phyloP scores from a whole-genome alignment of 2,797 vertebrate genomes.

The Clarias pachynema region DNA sequence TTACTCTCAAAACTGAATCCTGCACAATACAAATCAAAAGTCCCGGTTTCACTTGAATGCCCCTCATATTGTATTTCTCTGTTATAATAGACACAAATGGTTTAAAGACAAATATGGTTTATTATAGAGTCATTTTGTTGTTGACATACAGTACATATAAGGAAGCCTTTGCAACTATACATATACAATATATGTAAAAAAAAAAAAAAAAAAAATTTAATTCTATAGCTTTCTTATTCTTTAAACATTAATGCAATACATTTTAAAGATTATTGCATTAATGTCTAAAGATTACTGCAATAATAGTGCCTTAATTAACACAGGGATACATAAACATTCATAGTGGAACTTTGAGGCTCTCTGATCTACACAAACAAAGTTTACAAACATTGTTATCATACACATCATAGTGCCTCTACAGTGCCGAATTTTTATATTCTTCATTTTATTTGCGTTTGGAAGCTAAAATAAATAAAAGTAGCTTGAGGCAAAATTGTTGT shows the following conservation, averaged over 20 bases:
- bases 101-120: slow-evolving; percentile 73
- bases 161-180: slow-evolving; percentile 60
- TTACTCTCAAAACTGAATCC: no score
- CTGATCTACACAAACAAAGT: slow-evolving; percentile 32
- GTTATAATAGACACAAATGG: slow-evolving; percentile 41
- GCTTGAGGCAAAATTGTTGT: background rate
- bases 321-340: slow-evolving; percentile 43
- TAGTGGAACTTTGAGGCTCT: slow-evolving; percentile 28
- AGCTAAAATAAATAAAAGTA: slow-evolving; percentile 4
- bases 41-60: no score
- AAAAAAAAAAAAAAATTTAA: slow-evolving; percentile 49
- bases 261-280: background rate
- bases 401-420: background rate
- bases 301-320: background rate
- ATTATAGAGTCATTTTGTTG: slow-evolving; percentile 70
- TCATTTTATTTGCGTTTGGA: slow-evolving; percentile 1
- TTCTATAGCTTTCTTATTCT: slow-evolving; percentile 2
- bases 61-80: background rate
- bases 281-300: background rate
- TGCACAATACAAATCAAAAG: no score
- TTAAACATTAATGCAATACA: background rate
- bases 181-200: slow-evolving; percentile 42
- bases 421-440: background rate
- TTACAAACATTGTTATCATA: slow-evolving; percentile 12
- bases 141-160: slow-evolving; percentile 58